These are phyloP conservation scores for Fringilla coelebs DNA, from an alignment of 2,797 vertebrate species.

Conservation along the genomic window DNA sequence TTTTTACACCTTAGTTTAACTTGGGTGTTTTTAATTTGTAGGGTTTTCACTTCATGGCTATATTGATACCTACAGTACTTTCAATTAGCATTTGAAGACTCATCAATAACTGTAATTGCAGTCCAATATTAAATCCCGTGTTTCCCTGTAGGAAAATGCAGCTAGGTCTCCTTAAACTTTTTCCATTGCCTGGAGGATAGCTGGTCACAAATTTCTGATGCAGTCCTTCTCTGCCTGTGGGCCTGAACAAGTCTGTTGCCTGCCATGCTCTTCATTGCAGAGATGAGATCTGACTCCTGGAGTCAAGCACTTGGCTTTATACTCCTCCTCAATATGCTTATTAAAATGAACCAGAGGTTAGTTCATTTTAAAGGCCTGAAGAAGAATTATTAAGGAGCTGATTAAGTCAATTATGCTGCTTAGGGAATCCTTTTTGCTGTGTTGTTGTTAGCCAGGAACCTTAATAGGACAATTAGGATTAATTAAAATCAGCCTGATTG, in stretches of 20 bases:
- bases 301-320: neutral
- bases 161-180: neutral
- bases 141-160: neutral
- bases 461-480: conserved; percentile 69
- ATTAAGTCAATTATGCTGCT: conserved; percentile 66
- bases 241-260: neutral
- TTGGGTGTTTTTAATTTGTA: neutral
- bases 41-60: neutral
- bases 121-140: neutral
- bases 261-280: neutral
- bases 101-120: neutral
- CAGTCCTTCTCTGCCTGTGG: neutral
- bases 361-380: conserved; percentile 50
- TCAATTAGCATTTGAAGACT: neutral
- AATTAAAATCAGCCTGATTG: conserved; percentile 67
- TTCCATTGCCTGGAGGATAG: neutral
- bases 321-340: conserved; percentile 23
- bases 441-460: conserved; percentile 54
- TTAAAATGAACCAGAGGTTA: conserved; percentile 54
- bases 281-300: conserved; percentile 5
- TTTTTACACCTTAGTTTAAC: neutral
- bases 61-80: neutral
- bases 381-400: conserved; percentile 64
- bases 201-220: neutral
- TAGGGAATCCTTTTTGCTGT: conserved; percentile 52